Conservation (phyloP, 2,113 vertebrate species). For the Willisornis vidua region DNA sequence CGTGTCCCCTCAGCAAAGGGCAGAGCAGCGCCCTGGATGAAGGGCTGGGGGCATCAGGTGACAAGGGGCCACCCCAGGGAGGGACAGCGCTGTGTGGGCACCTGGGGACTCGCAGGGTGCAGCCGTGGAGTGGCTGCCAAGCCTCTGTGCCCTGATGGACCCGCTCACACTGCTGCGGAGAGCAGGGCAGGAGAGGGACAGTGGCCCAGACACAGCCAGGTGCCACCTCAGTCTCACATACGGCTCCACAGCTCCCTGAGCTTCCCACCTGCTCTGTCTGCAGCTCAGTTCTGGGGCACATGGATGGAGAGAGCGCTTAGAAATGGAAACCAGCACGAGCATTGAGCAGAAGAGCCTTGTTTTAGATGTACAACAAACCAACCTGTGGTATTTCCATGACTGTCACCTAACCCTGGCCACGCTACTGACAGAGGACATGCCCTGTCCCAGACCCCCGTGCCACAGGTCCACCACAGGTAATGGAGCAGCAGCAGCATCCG, state of each 20-base stretch:
- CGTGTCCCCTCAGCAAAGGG: background rate
- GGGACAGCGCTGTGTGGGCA: rapidly evolving
- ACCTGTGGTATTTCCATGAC: rapidly evolving
- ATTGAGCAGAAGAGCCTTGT: rapidly evolving
- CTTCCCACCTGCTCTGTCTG: background rate
- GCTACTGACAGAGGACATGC: rapidly evolving
- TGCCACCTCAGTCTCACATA: background rate
- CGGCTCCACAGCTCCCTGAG: rapidly evolving
- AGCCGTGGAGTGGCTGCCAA: background rate
- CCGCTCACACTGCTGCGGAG: rapidly evolving
- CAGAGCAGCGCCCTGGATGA: rapidly evolving
- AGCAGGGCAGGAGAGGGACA: rapidly evolving
- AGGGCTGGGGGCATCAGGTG: rapidly evolving
- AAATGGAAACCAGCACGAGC: background rate
- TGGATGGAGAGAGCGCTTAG: no score
- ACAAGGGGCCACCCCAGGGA: background rate
- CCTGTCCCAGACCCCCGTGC: background rate
- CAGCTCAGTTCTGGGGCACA: background rate
- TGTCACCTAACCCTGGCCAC: background rate
- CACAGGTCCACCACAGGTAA: background rate
- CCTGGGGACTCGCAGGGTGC: rapidly evolving
- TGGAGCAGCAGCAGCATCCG: background rate
- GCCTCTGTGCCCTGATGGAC: background rate
- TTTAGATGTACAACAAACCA: rapidly evolving
- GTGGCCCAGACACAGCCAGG: background rate